Evolutionary conservation across 2,797 vertebrate genomes (phyloP).

Genomic region (Onychomys arenicola): DNA sequence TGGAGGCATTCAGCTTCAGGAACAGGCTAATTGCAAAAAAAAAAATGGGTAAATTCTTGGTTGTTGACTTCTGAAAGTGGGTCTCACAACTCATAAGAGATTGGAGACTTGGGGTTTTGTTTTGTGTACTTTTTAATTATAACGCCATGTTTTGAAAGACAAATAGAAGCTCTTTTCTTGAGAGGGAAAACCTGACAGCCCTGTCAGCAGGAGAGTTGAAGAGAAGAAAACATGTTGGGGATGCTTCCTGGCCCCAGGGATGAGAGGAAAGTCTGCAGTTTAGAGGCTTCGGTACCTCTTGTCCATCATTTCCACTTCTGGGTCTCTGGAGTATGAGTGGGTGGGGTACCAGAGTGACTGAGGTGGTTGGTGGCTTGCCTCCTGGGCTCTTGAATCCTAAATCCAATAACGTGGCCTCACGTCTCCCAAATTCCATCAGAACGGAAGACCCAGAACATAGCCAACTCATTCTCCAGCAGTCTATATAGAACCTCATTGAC

Average conservation of each 20-base stretch:
- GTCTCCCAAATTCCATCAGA: not conserved
- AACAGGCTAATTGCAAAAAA: conserved; percentile 23
- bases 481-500: not conserved
- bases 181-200: not conserved
- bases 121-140: conserved; percentile 20
- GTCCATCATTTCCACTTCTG: not conserved
- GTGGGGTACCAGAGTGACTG: not conserved
- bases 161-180: not conserved
- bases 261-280: not conserved
- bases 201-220: not conserved
- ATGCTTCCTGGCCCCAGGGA: not conserved
- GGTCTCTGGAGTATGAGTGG: not conserved
- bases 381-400: not conserved
- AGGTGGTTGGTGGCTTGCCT: not conserved
- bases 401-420: not conserved
- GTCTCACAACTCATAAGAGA: not conserved
- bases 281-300: not conserved
- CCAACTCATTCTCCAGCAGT: not conserved
- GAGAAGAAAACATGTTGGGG: conserved; percentile 4
- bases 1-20: not conserved
- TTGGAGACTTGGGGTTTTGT: not conserved
- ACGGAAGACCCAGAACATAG: not conserved
- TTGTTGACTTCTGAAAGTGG: conserved; percentile 1
- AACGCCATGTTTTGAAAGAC: not conserved
- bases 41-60: conserved; percentile 52